These are phyloP conservation scores for Megalonaias nervosa DNA, from an alignment of 1,140 invertebrate species.

Conservation along the genomic window DNA sequence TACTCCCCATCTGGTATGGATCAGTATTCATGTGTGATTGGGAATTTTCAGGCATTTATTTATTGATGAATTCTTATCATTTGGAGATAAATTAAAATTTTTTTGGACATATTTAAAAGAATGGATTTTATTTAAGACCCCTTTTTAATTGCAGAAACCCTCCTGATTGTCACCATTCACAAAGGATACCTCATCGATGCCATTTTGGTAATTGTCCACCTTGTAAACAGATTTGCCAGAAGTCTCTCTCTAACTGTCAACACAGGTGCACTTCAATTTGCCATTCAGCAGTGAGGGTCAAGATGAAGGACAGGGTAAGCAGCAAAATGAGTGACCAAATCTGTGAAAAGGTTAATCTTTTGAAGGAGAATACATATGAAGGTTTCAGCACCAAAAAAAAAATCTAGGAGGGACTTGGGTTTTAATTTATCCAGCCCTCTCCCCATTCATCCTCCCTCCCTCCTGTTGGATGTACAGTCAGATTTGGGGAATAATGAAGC, in stretches of 20 bases:
- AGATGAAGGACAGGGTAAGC: slow-evolving; percentile 73
- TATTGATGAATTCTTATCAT: too few species aligned
- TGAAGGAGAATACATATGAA: neutral
- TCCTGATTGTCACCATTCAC: slow-evolving; percentile 85
- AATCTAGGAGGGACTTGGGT: too few species aligned
- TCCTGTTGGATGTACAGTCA: too few species aligned
- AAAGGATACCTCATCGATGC: slow-evolving; percentile 83
- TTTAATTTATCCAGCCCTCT: too few species aligned
- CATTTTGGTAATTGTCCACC: slow-evolving; percentile 91
- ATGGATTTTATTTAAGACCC: neutral
- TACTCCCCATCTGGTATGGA: too few species aligned
- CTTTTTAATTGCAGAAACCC: slow-evolving; percentile 74
- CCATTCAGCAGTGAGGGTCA: slow-evolving; percentile 84
- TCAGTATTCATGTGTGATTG: too few species aligned
- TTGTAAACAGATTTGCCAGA: slow-evolving; percentile 83
- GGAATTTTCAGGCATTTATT: too few species aligned
- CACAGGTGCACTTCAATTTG: slow-evolving; percentile 85
- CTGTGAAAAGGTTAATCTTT: too few species aligned
- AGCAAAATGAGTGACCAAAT: neutral
- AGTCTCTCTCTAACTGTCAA: slow-evolving; percentile 77
- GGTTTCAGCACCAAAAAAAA: too few species aligned
- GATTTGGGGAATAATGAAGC: too few species aligned
- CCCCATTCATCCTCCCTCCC: too few species aligned
- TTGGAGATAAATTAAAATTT: neutral
- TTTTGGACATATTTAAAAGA: neutral